Base-by-base conservation (phyloP, 2,888 invertebrate species). In the Lepidochrysops patricia region DNA sequence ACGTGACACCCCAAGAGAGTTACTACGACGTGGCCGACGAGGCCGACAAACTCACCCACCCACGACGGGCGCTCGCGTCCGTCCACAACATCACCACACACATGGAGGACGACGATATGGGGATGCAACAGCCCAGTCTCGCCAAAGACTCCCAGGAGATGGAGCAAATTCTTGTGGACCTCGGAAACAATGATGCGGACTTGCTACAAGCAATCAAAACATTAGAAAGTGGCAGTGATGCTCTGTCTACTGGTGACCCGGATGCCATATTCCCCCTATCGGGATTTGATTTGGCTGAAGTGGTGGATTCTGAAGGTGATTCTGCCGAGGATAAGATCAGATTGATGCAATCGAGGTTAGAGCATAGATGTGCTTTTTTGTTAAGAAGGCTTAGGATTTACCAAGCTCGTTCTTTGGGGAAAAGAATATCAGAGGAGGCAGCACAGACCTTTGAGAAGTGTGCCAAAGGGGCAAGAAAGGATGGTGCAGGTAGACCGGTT, bases 341-440 rank as follows among this genome's bases (percentile, higher is more conserved):
- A 68, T 72, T 83, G 13, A 72, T 82, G 27, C 94, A 94, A 72
- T 86, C 87, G 57, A 91, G 92, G 60, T 86, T 94, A 59, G 93
- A 94, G 71, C 87, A 94, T 37, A 91, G 94, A 65, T 91, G 94
- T 69, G 94, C 95, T 57, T 93, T 94, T 74, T 80, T 97, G 58
- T 75, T 93, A 69, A 89, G 95, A 66, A 90, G 97, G 65, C 81
- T 96, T 62, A 89, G 94, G 12, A 95, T 96, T 74, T 80, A 96
- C 25, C 96, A 97, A 76, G 92, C 93, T 0, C 90, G 93, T 58
- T 88, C 93, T 34, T 91, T 96, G 75, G 95, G 96, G 4, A 93
- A 93, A 64, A 95, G 96, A 77, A 90, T 93, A 26, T 93, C 94
- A 58, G 94, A 94, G 67, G 96, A 97, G 79, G 92, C 94, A 9